Evolutionary conservation across 2,888 invertebrate species (phyloP), one percentile per base, ranked within the genome.

Genomic region (Lobophora halterata): DNA sequence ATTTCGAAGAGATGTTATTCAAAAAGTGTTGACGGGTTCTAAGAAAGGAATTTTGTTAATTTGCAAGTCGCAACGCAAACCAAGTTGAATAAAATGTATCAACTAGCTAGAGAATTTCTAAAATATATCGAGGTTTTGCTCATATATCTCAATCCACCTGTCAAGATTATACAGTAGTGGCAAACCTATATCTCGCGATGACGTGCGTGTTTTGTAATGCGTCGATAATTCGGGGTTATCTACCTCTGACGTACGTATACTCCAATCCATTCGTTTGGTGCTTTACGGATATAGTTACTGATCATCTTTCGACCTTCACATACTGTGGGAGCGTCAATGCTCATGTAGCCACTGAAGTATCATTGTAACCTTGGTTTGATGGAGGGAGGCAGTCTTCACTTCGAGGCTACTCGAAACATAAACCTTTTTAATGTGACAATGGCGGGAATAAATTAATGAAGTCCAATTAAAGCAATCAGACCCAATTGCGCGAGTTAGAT

Each of bases 221-320:
- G 42, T 11, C 38, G 57, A 59, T 61, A 65, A 46, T 43, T 41
- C 26, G 30, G 31, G 54, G 65, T 55, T 62, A 61, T 63, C 65
- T 55, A 49, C 34, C 50, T 50, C 16, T 58, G 58, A 56, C 64
- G 65, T 52, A 42, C 17, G 3, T 12, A 7, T n/a, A n/a, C 21
- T 28, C 26, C 21, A 10, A 31, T 25, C 29, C 25, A 19, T 13
- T 27, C 43, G 43, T 47, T 34, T 37, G 18, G 18, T 20, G 30
- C 25, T 43, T n/a, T n/a, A n/a, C 13, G 28, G 37, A 32, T 37
- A 8, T 29, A 20, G 25, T 37, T 17, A 14, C 14, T 9, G 28
- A 28, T 17, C 16, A 26, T 39, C 9, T 7, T 25, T 2, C 21
- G 43, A 43, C 37, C 24, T 42, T 41, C 19, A 21, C 18, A n/a